Conservation (phyloP, 2,113 vertebrate species). For the Oreochromis tanganicae region DNA sequence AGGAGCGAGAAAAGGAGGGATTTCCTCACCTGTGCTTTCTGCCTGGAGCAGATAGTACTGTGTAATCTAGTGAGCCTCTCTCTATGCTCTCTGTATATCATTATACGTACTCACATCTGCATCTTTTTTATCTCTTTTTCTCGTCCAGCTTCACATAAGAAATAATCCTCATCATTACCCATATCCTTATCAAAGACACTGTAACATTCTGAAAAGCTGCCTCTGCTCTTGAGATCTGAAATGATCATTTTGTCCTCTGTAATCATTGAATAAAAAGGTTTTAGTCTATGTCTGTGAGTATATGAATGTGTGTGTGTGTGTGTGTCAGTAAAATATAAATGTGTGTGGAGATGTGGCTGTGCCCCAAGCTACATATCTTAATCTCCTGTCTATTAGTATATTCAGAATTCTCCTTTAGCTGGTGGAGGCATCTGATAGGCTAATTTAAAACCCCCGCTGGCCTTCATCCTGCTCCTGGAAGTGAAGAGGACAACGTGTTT, state of each 20-base stretch:
- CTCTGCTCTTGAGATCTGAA: conserved; percentile 10
- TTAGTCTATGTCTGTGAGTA: background rate
- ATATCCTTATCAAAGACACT: conserved; percentile 29
- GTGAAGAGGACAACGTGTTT: conserved; percentile 14
- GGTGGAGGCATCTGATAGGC: conserved; percentile 53
- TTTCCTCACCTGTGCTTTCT: conserved; percentile 8
- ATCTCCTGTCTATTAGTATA: conserved; percentile 66
- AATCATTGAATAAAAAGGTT: conserved; percentile 39
- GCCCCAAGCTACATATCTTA: conserved; percentile 55
- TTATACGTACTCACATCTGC: background rate
- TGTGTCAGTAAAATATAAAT: background rate
- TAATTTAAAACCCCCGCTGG: conserved; percentile 48
- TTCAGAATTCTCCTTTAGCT: conserved; percentile 40
- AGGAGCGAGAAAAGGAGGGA: background rate
- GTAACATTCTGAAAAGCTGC: background rate
- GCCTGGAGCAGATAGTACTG: conserved; percentile 15
- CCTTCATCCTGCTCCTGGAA: conserved; percentile 43
- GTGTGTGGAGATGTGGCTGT: background rate
- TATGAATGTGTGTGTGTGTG: background rate
- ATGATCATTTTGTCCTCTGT: conserved; percentile 32
- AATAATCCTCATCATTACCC: conserved; percentile 31
- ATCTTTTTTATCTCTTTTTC: background rate
- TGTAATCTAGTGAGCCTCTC: background rate
- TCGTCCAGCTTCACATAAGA: background rate
- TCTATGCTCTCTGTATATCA: background rate